Conservation (phyloP, 2,888 invertebrate species). For the Pammene aurita region DNA sequence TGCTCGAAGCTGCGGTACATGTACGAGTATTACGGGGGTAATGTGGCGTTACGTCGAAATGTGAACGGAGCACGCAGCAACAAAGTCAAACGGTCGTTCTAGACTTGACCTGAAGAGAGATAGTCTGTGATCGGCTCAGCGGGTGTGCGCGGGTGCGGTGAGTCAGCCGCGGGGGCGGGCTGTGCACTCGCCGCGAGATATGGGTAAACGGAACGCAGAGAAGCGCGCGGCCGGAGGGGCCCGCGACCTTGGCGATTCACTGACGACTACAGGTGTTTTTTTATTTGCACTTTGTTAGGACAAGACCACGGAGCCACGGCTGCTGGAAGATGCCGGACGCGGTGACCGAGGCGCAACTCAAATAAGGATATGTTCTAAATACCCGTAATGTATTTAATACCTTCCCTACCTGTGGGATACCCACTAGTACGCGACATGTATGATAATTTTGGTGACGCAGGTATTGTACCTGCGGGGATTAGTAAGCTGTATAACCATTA, state of each 20-base stretch:
- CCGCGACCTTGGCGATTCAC: constrained; percentile 79
- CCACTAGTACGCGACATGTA: constrained; percentile 34
- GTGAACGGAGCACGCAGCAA: constrained; percentile 42
- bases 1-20: constrained; percentile 1
- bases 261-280: constrained; percentile 82
- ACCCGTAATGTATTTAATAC: constrained; percentile 1
- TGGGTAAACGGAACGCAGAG: constrained; percentile 81
- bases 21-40: constrained; percentile 19
- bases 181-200: constrained; percentile 80
- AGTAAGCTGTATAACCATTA: constrained; percentile 47
- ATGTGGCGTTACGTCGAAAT: constrained; percentile 28
- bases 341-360: constrained; percentile 55
- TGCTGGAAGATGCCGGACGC: constrained; percentile 54
- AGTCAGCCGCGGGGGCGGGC: constrained; percentile 71
- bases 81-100: constrained; percentile 61
- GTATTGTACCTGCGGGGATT: constrained; percentile 28
- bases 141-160: constrained; percentile 58
- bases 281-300: constrained; percentile 70
- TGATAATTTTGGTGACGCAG: constrained; percentile 38
- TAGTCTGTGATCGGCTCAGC: constrained; percentile 45
- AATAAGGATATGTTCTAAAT: constrained; percentile 43
- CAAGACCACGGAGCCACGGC: constrained; percentile 66
- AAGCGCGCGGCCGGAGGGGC: constrained; percentile 65
- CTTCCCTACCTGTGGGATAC: background rate
- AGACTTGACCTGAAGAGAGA: constrained; percentile 61